phyloP scores from a whole-genome alignment of 1,140 invertebrate genomes.

The Drosophila guanche region DNA sequence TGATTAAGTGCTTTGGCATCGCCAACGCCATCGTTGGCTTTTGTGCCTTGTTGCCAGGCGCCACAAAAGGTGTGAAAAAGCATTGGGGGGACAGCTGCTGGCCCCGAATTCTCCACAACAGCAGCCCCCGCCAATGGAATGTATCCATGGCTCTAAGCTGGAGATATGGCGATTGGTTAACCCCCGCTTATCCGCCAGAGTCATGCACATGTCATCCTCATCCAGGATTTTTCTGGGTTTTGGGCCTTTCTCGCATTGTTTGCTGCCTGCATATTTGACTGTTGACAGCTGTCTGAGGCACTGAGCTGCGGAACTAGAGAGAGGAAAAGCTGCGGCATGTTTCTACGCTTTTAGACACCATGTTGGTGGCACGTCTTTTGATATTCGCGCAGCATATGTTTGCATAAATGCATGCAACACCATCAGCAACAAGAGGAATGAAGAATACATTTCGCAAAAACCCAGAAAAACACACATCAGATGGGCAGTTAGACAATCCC shows the following conservation, averaged over 20 bases:
- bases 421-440: conserved; percentile 53
- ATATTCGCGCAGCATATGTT: conserved; percentile 70
- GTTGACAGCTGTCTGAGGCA: conserved; percentile 66
- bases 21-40: background rate
- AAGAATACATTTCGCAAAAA: conserved; percentile 75
- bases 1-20: conserved; percentile 40
- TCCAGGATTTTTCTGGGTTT: conserved; percentile 25
- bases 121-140: conserved; percentile 18
- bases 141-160: background rate
- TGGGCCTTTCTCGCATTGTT: conserved; percentile 24
- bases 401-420: conserved; percentile 68
- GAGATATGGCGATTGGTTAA: conserved; percentile 4
- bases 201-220: conserved; percentile 41
- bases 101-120: background rate
- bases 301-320: background rate
- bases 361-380: conserved; percentile 37
- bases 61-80: conserved; percentile 46
- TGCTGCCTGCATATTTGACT: conserved; percentile 67
- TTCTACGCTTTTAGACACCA: conserved; percentile 29
- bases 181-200: background rate
- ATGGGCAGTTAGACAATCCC: background rate
- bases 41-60: background rate
- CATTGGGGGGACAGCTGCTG: conserved; percentile 8
- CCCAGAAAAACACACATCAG: conserved; percentile 29
- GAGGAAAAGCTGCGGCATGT: conserved; percentile 14